Percentiles rank a stretch among this genome's conserved stretches.
Conservation (phyloP, 2,888 invertebrate species). For the Polydrusus tereticollis region DNA sequence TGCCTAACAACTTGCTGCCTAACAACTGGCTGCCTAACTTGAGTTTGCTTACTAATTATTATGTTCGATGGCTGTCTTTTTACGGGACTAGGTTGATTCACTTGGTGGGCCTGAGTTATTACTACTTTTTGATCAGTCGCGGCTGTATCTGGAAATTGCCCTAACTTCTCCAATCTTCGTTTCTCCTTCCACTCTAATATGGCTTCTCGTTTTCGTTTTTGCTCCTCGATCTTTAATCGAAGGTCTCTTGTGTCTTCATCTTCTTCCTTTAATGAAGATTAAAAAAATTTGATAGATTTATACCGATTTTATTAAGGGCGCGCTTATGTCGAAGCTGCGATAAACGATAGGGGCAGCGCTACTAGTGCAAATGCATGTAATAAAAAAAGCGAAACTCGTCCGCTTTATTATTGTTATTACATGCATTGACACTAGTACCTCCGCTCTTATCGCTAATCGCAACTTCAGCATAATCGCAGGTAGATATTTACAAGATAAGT, state of each 20-base stretch:
- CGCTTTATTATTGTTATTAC: too few species aligned
- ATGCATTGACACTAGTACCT: too few species aligned
- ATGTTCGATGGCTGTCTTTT: neutral
- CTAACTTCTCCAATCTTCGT: constrained; percentile 22
- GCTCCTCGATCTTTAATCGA: constrained; percentile 46
- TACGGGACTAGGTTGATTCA: neutral
- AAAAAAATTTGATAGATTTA: too few species aligned
- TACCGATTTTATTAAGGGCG: too few species aligned
- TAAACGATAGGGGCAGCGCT: too few species aligned
- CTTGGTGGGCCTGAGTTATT: neutral
- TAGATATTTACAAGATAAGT: too few species aligned
- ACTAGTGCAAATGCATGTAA: too few species aligned
- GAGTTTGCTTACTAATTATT: neutral
- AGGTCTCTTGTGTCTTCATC: constrained; percentile 40
- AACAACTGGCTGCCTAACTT: neutral
- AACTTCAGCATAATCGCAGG: too few species aligned
- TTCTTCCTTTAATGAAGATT: constrained; percentile 29
- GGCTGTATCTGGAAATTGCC: neutral
- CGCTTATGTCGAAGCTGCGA: too few species aligned
- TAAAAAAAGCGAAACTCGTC: too few species aligned
- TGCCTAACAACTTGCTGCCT: neutral
- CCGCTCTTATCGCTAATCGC: too few species aligned
- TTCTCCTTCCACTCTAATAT: constrained; percentile 44
- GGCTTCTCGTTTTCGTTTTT: constrained; percentile 38
- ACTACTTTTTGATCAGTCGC: neutral